phyloP scores from a whole-genome alignment of 2,888 invertebrate species.

The Microplitis deprimator region DNA sequence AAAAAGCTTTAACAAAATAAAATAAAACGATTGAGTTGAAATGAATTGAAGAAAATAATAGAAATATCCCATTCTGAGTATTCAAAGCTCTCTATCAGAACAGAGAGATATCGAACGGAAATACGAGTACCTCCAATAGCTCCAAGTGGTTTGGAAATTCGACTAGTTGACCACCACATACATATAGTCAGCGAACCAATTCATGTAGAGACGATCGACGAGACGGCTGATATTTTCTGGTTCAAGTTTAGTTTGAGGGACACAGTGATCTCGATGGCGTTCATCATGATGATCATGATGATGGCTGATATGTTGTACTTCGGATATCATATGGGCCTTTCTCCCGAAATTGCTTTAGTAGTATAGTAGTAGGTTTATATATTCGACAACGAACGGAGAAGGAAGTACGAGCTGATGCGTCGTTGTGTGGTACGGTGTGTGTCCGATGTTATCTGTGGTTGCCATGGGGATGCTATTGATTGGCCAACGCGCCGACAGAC shows the following conservation, averaged over 20 bases:
- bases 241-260: not conserved
- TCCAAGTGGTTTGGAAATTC: constrained; percentile 7
- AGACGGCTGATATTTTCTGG: not conserved
- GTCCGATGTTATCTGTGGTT: constrained; percentile 72
- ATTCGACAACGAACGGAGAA: constrained; percentile 39
- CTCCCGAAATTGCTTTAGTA: not conserved
- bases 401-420: constrained; percentile 51
- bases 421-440: constrained; percentile 63
- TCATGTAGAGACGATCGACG: not conserved
- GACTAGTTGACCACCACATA: not conserved
- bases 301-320: not conserved
- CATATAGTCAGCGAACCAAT: not conserved
- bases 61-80: constrained; percentile 1
- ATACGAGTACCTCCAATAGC: constrained; percentile 8
- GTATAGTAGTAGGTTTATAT: not conserved
- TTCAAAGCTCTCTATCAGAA: constrained; percentile 5
- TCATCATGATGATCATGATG: not conserved
- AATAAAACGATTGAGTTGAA: not conserved
- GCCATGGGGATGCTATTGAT: constrained; percentile 72
- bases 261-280: not conserved
- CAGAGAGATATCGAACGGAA: not conserved
- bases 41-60: constrained; percentile 1
- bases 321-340: not conserved
- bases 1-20: not conserved
- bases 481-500: constrained; percentile 72